Percentiles rank a stretch among this genome's conserved stretches.
Conservation (phyloP, 2,113 vertebrate species). For the Tautogolabrus adspersus region DNA sequence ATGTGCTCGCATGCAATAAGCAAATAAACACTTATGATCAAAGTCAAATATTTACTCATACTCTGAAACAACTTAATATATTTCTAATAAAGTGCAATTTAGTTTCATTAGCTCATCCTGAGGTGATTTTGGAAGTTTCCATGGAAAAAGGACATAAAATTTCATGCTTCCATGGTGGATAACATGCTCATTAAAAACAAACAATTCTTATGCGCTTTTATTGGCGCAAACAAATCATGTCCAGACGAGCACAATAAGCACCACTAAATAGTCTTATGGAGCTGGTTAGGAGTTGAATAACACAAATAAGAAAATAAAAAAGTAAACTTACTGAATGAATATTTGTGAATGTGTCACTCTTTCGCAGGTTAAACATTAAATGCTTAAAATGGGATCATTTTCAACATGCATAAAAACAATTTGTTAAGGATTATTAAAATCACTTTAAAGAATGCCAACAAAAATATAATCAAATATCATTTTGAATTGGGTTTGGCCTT, state of each 20-base stretch:
- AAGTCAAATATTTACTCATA: slow-evolving; percentile 41
- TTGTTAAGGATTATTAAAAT: slow-evolving; percentile 8
- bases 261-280: slow-evolving; percentile 47
- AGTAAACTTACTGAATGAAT: background rate
- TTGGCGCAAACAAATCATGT: slow-evolving; percentile 73
- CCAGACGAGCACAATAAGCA: slow-evolving; percentile 61
- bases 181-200: slow-evolving; percentile 69
- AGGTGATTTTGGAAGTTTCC: slow-evolving; percentile 58
- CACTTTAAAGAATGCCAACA: background rate
- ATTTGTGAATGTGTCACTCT: background rate
- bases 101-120: slow-evolving; percentile 50
- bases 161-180: slow-evolving; percentile 70
- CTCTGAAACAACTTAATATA: slow-evolving; percentile 47
- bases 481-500: slow-evolving; percentile 6
- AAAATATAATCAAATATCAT: background rate
- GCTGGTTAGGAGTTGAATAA: slow-evolving; percentile 27
- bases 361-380: background rate
- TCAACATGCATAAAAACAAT: background rate
- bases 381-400: background rate
- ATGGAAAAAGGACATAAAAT: slow-evolving; percentile 72
- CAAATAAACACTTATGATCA: slow-evolving; percentile 31
- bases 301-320: background rate
- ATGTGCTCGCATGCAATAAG: slow-evolving; percentile 33
- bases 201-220: slow-evolving; percentile 70
- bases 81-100: slow-evolving; percentile 51